These are phyloP conservation scores for Xanthia icteritia DNA, from an alignment of 2,888 invertebrate species.

Conservation along the genomic window DNA sequence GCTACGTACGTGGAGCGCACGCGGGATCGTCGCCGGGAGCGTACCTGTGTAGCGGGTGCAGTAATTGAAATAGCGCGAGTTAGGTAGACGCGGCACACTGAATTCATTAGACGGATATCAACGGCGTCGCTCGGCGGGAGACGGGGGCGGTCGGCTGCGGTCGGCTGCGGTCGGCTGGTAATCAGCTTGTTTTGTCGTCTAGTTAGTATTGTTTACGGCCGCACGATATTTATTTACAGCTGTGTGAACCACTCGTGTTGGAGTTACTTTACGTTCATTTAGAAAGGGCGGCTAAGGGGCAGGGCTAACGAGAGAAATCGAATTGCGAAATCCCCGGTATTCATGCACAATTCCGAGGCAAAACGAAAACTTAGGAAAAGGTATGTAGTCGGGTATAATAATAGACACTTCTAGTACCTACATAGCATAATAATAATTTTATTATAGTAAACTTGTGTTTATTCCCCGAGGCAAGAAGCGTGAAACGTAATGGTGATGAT, in stretches of 20 bases:
- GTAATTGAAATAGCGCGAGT: constrained; percentile 69
- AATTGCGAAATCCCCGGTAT: constrained; percentile 26
- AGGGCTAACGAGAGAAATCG: constrained; percentile 58
- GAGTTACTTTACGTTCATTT: constrained; percentile 45
- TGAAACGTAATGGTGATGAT: constrained; percentile 58
- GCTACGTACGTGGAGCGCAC: constrained; percentile 53
- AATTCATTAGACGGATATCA: constrained; percentile 68
- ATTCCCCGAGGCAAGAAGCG: constrained; percentile 27
- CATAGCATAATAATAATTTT: constrained; percentile 9
- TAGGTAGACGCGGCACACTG: constrained; percentile 54
- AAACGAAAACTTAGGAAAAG: constrained; percentile 13
- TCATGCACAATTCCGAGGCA: constrained; percentile 17
- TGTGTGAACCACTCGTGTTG: constrained; percentile 8
- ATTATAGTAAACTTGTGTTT: constrained; percentile 1
- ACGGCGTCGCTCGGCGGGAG: constrained; percentile 23
- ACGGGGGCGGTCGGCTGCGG: constrained; percentile 14
- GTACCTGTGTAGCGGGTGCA: constrained; percentile 43
- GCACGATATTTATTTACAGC: constrained; percentile 42
- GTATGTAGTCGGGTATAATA: background rate
- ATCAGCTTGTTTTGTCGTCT: constrained; percentile 63
- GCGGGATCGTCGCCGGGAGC: constrained; percentile 30
- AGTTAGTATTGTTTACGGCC: constrained; percentile 65
- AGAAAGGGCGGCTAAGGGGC: constrained; percentile 49
- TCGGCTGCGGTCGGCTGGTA: constrained; percentile 41
- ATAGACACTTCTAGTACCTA: background rate